Evolutionary conservation across 2,888 invertebrate genomes (phyloP).

Genomic region (Prosopocoilus inquinatus): DNA sequence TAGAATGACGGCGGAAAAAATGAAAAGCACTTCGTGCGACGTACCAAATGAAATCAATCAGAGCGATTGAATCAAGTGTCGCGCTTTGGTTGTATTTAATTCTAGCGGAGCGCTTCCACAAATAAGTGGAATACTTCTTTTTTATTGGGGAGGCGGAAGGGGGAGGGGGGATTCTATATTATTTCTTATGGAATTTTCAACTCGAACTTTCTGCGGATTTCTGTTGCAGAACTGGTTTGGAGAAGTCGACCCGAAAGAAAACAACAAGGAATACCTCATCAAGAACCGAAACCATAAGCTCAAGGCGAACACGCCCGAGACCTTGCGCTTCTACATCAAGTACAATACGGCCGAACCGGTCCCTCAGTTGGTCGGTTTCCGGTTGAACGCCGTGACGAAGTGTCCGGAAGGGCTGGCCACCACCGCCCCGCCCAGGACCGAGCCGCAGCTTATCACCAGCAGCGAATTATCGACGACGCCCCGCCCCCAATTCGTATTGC

Average conservation of each 20-base stretch:
- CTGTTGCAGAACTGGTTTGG: slow-evolving; percentile 53
- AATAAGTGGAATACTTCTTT: no score
- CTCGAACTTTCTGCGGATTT: slow-evolving; percentile 31
- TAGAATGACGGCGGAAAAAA: no score
- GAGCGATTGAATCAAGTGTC: no score
- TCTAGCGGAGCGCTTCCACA: no score
- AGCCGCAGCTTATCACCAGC: slow-evolving; percentile 37
- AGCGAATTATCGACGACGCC: slow-evolving; percentile 27
- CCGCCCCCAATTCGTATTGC: background rate
- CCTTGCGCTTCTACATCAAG: slow-evolving; percentile 61
- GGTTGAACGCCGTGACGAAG: slow-evolving; percentile 60
- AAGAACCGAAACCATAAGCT: slow-evolving; percentile 59
- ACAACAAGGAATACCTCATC: slow-evolving; percentile 60
- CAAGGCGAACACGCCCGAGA: slow-evolving; percentile 56
- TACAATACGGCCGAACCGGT: slow-evolving; percentile 58
- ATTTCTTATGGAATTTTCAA: slow-evolving; percentile 40
- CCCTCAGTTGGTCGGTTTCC: slow-evolving; percentile 49
- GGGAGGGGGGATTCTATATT: no score
- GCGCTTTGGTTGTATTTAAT: no score
- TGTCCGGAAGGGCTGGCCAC: slow-evolving; percentile 49
- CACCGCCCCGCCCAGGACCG: slow-evolving; percentile 46
- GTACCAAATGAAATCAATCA: no score
- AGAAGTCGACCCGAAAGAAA: slow-evolving; percentile 54
- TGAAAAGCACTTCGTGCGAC: no score
- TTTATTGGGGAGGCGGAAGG: no score